Evolutionary conservation across 2,113 vertebrate genomes (phyloP), one percentile per base, ranked within the genome.

Genomic region (Baryphthengus martii): DNA sequence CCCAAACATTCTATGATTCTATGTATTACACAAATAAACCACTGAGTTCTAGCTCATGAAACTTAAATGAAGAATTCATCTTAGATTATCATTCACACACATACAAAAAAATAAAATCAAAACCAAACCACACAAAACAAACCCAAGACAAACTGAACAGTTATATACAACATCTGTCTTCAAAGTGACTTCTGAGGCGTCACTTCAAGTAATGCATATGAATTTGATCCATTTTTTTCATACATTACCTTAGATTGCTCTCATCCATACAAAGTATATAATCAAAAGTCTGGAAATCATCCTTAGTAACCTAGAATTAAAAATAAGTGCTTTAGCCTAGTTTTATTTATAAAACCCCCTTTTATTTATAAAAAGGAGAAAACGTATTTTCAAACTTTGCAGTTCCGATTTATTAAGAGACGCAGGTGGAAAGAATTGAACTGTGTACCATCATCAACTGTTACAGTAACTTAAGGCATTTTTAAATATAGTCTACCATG

Each of bases 241-340:
- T 88, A 90, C 90, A 47, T 97, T 97, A 99, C 99, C 98, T 99
- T 93, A 99, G 91, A 85, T 99, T 99, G 98, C 97, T 99, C 89
- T 99, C 99, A 85, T 99, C 99, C 99, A 99, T 99, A 94, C 99
- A 99, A 6, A 99, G 98, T 77, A 99, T 99, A 88, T 99, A 98
- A 88, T 99, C 99, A 70, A 99, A 99, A 42, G 97, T 98, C 96
- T 96, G 91, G 90, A 99, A 99, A 93, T 99, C 99, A 11, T 99
- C 98, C 77, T 98, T 99, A 67, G 99, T 99, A 97, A 99, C 96
- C 99, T 99, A 84, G 73, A 97, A 97, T 88, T 85, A 75, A 96
- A 95, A 65, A 79, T 42, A 93, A 0, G 5, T 68, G 39, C 45
- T 91, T 97, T 55, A 96, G 73, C 11, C 23, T 74, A 81, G 23